Evolutionary conservation across 2,888 invertebrate genomes (phyloP).

Genomic region (Yponomeuta sedellus): DNA sequence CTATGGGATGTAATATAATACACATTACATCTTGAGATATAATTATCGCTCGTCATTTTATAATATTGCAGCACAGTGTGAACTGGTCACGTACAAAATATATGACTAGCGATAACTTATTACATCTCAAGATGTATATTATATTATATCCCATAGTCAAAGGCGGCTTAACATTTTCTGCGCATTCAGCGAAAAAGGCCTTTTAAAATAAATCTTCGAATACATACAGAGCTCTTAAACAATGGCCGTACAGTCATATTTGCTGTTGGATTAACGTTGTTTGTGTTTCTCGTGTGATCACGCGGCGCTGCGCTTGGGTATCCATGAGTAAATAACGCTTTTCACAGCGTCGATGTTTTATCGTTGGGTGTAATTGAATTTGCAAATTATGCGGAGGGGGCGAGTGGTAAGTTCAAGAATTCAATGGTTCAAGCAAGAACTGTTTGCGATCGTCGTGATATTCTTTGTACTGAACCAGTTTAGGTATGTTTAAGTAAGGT

Average conservation of each 20-base stretch:
- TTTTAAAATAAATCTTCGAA: constrained; percentile 36
- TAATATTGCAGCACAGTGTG: no score
- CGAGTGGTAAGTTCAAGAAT: not conserved
- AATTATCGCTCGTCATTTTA: no score
- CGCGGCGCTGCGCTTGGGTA: constrained; percentile 16
- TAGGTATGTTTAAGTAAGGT: no score
- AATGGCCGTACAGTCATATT: constrained; percentile 51
- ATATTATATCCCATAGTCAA: no score
- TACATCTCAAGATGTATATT: no score
- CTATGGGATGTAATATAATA: no score
- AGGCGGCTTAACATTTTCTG: not conserved
- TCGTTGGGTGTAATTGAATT: constrained; percentile 36
- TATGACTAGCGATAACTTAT: no score
- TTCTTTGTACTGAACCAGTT: not conserved
- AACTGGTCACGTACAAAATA: no score
- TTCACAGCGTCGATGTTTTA: not conserved
- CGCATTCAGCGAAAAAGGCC: not conserved
- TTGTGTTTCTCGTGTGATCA: constrained; percentile 61
- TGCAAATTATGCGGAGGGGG: constrained; percentile 21
- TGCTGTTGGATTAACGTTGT: constrained; percentile 58
- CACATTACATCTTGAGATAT: no score
- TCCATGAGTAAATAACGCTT: not conserved
- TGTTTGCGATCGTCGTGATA: not conserved
- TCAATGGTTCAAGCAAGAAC: no score
- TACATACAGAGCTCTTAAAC: constrained; percentile 44